Evolutionary conservation across 92 coral and sea anemone genomes (phyloP), one percentile per base, ranked within the genome.

Genomic region (Galaxea fascicularis): DNA sequence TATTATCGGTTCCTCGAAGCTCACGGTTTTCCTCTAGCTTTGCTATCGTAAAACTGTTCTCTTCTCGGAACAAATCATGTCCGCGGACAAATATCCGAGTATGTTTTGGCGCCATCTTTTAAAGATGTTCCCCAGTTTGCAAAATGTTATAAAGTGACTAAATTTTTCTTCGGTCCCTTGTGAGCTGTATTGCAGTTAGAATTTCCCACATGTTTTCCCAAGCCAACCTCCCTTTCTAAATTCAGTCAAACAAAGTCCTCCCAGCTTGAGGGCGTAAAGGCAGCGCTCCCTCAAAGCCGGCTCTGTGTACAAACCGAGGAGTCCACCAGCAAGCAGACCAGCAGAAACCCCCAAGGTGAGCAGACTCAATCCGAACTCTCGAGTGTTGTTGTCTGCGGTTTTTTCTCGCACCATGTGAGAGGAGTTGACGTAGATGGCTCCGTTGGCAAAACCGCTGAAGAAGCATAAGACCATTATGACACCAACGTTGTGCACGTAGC

Each of bases 381-480:
- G 78, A 25, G 70, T 82, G 58, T 71, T 54, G 12, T 30, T 66
- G 28, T 73, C 92, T 3, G 53, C 69, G 35, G 89, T 78, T 65
- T 65, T 44, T 25, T 89, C 89, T 49, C 93, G 86, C 26, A 92
- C 95, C n/a, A 90, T 63, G 73, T 89, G 82, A 26, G 92, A 91
- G 1, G 95, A 92, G 46, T 92, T 92, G 15, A 86, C 84, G 65
- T 92, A 92, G 77, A 92, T 78, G 5, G 91, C 86, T 12, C 95
- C 95, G 13, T 93, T 91, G 0, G 84, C 82, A 46, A 92, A 92
- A 13, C 95, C 95, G 56, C 89, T 91, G 0, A 91, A 81, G 47
- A 86, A n/a, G 47, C 91, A 92, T 35, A 92, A 51, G 17, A 71
- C 39, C 41, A 92, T 51, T 41, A 89, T 88, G 17, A 85, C 82